Evolutionary conservation across 1,140 invertebrate genomes (phyloP).

Genomic region (Eumeta japonica): DNA sequence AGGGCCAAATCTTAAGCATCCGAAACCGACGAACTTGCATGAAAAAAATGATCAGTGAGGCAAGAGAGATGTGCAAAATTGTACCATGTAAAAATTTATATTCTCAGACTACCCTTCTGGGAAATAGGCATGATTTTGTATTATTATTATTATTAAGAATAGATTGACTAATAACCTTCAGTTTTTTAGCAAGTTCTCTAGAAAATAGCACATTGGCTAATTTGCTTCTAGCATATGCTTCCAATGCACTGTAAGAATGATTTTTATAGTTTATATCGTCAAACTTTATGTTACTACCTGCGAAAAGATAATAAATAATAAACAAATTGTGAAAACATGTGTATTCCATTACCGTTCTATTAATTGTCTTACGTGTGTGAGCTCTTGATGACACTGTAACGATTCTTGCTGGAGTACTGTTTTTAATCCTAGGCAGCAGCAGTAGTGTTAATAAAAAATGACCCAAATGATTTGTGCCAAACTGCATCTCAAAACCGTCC

Average conservation of each 20-base stretch:
- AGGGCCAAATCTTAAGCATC: too few relatives aligned
- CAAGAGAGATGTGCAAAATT: too few relatives aligned
- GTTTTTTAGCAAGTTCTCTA: constrained; percentile 61
- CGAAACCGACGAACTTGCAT: too few relatives aligned
- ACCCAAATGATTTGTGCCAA: constrained; percentile 78
- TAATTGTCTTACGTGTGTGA: constrained; percentile 50
- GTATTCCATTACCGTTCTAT: too few relatives aligned
- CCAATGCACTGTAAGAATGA: constrained; percentile 57
- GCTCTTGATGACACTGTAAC: constrained; percentile 57
- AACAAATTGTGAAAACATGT: too few relatives aligned
- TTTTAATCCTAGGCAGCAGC: constrained; percentile 67
- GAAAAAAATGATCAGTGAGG: too few relatives aligned
- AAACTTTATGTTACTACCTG: constrained; percentile 66
- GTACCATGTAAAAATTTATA: too few relatives aligned
- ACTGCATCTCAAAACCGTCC: constrained; percentile 83
- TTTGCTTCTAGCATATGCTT: constrained; percentile 72
- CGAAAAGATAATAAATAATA: constrained; percentile 12
- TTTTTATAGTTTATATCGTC: constrained; percentile 69
- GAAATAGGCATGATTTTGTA: too few relatives aligned
- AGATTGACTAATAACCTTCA: constrained; percentile 55
- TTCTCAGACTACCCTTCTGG: too few relatives aligned
- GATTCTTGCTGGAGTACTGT: constrained; percentile 61
- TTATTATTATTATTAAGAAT: too few relatives aligned
- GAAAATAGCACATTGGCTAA: constrained; percentile 73
- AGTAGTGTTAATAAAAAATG: constrained; percentile 84